A percentile compares a stretch with the other conserved stretches of the same genome.
phyloP scores from a whole-genome alignment of 2,113 vertebrate species.

The Pelmatolapia mariae region DNA sequence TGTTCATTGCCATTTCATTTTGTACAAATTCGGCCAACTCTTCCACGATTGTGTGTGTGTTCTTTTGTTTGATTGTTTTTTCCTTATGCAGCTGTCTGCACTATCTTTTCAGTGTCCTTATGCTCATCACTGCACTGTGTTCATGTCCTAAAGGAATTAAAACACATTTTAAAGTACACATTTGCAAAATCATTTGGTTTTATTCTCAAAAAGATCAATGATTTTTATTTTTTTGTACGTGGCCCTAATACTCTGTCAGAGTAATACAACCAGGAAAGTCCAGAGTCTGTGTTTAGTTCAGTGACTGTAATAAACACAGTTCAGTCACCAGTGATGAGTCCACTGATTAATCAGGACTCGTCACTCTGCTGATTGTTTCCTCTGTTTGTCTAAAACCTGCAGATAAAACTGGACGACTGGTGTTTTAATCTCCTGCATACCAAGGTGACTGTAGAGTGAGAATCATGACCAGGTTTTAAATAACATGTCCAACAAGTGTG shows the following conservation, averaged over 20 bases:
- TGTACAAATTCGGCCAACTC: neutral
- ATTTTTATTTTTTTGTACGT: rapidly evolving
- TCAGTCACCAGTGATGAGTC: neutral
- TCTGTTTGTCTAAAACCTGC: neutral
- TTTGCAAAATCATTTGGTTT: neutral
- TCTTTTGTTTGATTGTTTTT: neutral
- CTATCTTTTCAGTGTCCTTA: neutral
- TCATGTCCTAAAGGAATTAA: neutral
- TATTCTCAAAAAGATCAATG: neutral
- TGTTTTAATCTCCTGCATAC: neutral
- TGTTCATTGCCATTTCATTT: neutral
- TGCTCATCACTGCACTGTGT: neutral
- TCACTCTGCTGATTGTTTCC: neutral
- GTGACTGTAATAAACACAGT: neutral
- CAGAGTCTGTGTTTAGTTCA: neutral
- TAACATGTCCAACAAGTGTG: neutral
- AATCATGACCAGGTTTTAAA: neutral
- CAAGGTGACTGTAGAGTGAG: neutral
- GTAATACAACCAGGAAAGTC: neutral
- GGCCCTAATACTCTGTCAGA: neutral
- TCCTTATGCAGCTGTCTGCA: neutral
- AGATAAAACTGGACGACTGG: neutral
- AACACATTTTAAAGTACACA: neutral
- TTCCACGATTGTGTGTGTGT: neutral
- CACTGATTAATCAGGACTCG: neutral